Percentiles rank a stretch among this genome's conserved stretches.
Evolutionary conservation across 2,888 invertebrate species (phyloP).

Genomic region (Allophyes oxyacanthae): DNA sequence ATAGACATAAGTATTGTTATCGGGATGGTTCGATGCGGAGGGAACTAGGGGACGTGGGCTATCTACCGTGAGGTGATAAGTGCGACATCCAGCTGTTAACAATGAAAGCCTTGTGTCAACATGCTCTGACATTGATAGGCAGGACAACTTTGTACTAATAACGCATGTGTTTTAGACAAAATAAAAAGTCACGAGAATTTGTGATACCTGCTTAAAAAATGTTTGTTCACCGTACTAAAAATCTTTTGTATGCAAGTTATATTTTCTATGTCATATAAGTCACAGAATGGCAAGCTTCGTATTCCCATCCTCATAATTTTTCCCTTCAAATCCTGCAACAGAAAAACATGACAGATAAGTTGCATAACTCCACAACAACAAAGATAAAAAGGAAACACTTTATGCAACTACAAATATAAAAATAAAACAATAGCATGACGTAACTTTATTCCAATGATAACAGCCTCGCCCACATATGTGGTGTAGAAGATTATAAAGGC

Average conservation of each 20-base stretch:
- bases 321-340: too few relatives aligned
- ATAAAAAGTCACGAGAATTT: slow-evolving; percentile 1
- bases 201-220: slow-evolving; percentile 1
- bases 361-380: background rate
- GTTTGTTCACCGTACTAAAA: too few relatives aligned
- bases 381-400: slow-evolving; percentile 1
- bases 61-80: slow-evolving; percentile 67
- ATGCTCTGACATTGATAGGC: slow-evolving; percentile 56
- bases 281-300: too few relatives aligned
- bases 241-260: too few relatives aligned
- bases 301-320: too few relatives aligned
- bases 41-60: slow-evolving; percentile 61
- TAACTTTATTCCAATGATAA: slow-evolving; percentile 31
- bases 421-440: slow-evolving; percentile 32
- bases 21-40: slow-evolving; percentile 53
- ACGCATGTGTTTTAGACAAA: background rate
- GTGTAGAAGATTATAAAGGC: slow-evolving; percentile 29
- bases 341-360: too few relatives aligned
- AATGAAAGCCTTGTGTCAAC: slow-evolving; percentile 66
- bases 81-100: slow-evolving; percentile 66
- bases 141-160: slow-evolving; percentile 31
- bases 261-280: too few relatives aligned
- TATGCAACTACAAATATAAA: slow-evolving; percentile 27
- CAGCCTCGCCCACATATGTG: slow-evolving; percentile 36
- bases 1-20: slow-evolving; percentile 58